phyloP scores from a whole-genome alignment of 1,140 invertebrate genomes.

The Argopecten irradians region DNA sequence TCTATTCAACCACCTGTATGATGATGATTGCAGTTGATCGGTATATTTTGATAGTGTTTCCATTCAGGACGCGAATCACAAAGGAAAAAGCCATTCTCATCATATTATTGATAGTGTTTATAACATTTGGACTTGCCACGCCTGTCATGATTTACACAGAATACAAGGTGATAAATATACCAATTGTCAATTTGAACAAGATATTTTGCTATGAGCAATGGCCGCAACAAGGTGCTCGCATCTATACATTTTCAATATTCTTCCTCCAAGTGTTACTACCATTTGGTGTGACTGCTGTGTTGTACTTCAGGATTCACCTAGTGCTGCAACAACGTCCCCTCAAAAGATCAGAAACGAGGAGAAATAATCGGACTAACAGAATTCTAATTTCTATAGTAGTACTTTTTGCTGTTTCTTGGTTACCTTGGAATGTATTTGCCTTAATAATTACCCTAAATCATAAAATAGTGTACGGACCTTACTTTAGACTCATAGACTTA shows the following conservation, averaged over 20 bases:
- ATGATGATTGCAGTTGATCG: slow-evolving; percentile 85
- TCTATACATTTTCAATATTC: slow-evolving; percentile 70
- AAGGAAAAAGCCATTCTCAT: slow-evolving; percentile 63
- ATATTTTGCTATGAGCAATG: slow-evolving; percentile 72
- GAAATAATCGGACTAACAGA: slow-evolving; percentile 86
- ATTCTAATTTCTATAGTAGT: slow-evolving; percentile 98
- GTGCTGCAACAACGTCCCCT: slow-evolving; percentile 67
- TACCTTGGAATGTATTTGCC: slow-evolving; percentile 74
- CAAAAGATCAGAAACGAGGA: slow-evolving; percentile 70
- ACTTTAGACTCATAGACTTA: slow-evolving; percentile 70
- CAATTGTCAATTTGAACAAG: slow-evolving; percentile 54
- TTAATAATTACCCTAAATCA: slow-evolving; percentile 68
- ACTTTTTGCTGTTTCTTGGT: slow-evolving; percentile 91
- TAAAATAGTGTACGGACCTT: slow-evolving; percentile 56
- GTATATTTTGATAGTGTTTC: slow-evolving; percentile 83
- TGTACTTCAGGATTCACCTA: slow-evolving; percentile 72
- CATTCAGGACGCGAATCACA: slow-evolving; percentile 75
- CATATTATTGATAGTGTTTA: slow-evolving; percentile 59
- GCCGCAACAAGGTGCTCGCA: slow-evolving; percentile 55
- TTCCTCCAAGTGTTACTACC: slow-evolving; percentile 73
- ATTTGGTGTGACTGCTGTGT: slow-evolving; percentile 62
- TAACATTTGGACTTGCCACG: slow-evolving; percentile 67
- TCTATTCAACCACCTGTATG: slow-evolving; percentile 84
- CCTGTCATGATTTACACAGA: slow-evolving; percentile 71
- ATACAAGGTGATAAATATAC: slow-evolving; percentile 56